Percentiles rank a stretch among this genome's conserved stretches.
These are phyloP conservation scores for Proterorhinus semilunaris DNA, from an alignment of 2,113 vertebrate species.

Conservation along the genomic window DNA sequence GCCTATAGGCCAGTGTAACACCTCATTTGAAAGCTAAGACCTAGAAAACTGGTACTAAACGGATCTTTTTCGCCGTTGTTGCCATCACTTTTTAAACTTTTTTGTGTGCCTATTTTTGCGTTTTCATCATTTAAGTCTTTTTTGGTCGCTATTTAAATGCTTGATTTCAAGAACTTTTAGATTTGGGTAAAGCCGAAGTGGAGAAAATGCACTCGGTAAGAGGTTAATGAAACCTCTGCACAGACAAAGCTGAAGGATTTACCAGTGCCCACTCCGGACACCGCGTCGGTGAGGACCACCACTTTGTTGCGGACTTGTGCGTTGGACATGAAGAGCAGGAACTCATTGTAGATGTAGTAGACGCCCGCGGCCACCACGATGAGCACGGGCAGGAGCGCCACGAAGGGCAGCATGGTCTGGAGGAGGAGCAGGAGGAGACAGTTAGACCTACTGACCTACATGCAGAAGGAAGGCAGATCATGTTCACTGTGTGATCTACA, in stretches of 20 bases:
- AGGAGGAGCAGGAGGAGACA: conserved; percentile 28
- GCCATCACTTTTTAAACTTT: too few relatives aligned
- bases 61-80: too few relatives aligned
- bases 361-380: conserved; percentile 85
- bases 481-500: neutral
- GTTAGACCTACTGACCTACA: conserved; percentile 26
- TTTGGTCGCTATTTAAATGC: too few relatives aligned
- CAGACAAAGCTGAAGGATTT: conserved; percentile 43
- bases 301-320: conserved; percentile 92
- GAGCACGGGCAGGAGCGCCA: conserved; percentile 84
- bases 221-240: too few relatives aligned
- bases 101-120: too few relatives aligned
- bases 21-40: too few relatives aligned
- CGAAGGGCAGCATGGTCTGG: conserved; percentile 71
- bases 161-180: too few relatives aligned
- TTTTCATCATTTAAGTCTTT: too few relatives aligned
- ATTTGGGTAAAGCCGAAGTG: too few relatives aligned
- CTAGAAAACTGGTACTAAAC: too few relatives aligned
- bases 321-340: conserved; percentile 85
- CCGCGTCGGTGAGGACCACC: conserved; percentile 91
- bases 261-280: conserved; percentile 91
- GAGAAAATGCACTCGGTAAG: too few relatives aligned
- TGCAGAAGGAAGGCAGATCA: conserved; percentile 4
- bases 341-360: conserved; percentile 89
- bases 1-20: too few relatives aligned